phyloP scores from a whole-genome alignment of 1,140 invertebrate genomes.

The Palaemon carinicauda region DNA sequence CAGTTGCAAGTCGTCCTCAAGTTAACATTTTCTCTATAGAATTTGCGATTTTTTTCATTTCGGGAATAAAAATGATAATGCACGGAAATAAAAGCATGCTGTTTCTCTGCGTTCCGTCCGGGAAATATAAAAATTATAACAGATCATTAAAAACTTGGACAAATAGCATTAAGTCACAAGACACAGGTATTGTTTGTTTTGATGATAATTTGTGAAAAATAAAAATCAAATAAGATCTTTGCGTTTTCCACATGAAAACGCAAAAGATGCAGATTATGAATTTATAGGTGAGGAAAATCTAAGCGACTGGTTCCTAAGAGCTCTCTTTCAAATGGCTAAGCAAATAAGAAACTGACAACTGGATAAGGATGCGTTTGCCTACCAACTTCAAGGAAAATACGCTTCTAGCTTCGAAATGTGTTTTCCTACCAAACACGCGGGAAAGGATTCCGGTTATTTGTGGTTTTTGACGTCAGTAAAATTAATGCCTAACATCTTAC shows the following conservation, averaged over 20 bases:
- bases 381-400: too few relatives aligned
- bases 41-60: too few relatives aligned
- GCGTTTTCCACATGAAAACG: slow-evolving; percentile 18
- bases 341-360: background rate
- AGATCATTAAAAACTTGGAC: background rate
- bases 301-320: background rate
- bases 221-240: slow-evolving; percentile 6
- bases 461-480: too few relatives aligned
- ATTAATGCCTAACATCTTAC: too few relatives aligned
- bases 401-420: too few relatives aligned
- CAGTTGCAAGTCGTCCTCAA: too few relatives aligned
- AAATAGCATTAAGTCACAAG: background rate
- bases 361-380: too few relatives aligned
- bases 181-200: background rate
- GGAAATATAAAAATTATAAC: background rate
- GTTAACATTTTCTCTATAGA: too few relatives aligned
- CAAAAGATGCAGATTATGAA: slow-evolving; percentile 1
- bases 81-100: too few relatives aligned
- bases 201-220: background rate
- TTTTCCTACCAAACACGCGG: too few relatives aligned
- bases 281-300: slow-evolving; percentile 17
- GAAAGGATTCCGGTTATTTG: too few relatives aligned
- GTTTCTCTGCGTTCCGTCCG: background rate
- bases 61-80: too few relatives aligned
- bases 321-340: background rate